Base-by-base conservation (phyloP, 2,113 vertebrate species). In the Clarias gariepinus region DNA sequence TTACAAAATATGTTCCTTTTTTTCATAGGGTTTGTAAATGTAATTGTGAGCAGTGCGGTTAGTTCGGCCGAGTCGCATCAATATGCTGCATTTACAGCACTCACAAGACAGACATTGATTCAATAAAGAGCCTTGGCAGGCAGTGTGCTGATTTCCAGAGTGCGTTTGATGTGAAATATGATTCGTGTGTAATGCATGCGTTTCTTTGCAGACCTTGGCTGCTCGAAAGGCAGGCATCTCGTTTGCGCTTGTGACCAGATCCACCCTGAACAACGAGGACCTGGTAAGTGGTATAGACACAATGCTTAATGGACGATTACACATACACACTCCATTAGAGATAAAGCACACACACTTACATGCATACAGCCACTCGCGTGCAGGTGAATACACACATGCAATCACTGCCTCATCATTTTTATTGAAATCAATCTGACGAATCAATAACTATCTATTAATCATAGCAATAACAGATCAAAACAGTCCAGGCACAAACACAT, bases 141-240 rank as follows among this genome's bases (percentile, higher is more conserved):
- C 60, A 28, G 71, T 4, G 9, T 7, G 52, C 28, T 0, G 63
- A 23, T 66, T 80, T 68, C 16, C 66, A 52, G 53, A 69, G 77
- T 4, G 8, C 16, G 21, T 68, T 58, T 0, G 33, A 60, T 36
- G 69, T 69, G 64, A 30, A 69, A 69, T 55, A 21, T 47, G 71
- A 76, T 66, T 53, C 21, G 57, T 47, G 71, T 21, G 23, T 58
- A 11, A 77, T 52, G 28, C 25, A 8, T 68, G 30, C 28, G 52
- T 80, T 21, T 84, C 33, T 66, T 28, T 52, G 12, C 92, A 99
- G 98, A 99, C 98, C 4, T 94, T 99, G 91, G 95, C 98, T 94
- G 98, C 98, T 92, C 95, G 98, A 93, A 99, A 99, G 95, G 97
- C 98, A 92, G 98, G 98, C 91, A 96, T 99, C 91, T 98, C 98